A percentile compares a stretch with the other conserved stretches of the same genome.
Evolutionary conservation across 2,888 invertebrate genomes (phyloP).

Genomic region (Rambutsinella grinnellia): DNA sequence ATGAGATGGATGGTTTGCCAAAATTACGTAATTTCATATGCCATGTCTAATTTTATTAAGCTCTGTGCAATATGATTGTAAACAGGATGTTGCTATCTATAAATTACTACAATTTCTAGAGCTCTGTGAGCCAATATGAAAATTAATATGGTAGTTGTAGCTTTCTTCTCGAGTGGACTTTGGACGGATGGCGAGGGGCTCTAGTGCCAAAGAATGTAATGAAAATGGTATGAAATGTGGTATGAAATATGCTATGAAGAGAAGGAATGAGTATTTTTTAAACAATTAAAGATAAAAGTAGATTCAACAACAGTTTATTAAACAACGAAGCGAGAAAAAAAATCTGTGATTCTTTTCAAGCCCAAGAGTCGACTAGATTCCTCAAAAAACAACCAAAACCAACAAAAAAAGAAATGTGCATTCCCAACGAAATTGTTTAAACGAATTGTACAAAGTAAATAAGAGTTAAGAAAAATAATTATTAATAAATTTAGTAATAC

Average conservation of each 20-base stretch:
- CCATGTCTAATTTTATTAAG: no score
- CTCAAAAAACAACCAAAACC: conserved; percentile 54
- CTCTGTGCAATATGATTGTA: no score
- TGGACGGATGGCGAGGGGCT: conserved; percentile 18
- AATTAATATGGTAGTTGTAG: no score
- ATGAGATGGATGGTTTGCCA: no score
- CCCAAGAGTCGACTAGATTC: conserved; percentile 56
- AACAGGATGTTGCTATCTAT: no score
- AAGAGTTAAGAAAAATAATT: conserved; percentile 34
- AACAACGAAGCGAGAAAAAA: conserved; percentile 23
- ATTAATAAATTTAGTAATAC: conserved; percentile 40
- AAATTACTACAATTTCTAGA: no score
- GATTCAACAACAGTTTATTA: no score
- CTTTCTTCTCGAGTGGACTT: conserved; percentile 44
- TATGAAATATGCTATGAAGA: background rate
- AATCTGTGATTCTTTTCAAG: conserved; percentile 34
- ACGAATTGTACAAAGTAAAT: conserved; percentile 27
- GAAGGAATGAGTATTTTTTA: conserved; percentile 49
- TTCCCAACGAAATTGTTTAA: conserved; percentile 7
- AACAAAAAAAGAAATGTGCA: conserved; percentile 21
- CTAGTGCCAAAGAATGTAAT: background rate
- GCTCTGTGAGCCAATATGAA: no score
- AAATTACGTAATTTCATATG: no score
- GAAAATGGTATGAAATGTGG: background rate
- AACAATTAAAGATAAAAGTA: no score